Base-by-base conservation (phyloP, 2,113 vertebrate genomes). In the Percopsis transmontana region DNA sequence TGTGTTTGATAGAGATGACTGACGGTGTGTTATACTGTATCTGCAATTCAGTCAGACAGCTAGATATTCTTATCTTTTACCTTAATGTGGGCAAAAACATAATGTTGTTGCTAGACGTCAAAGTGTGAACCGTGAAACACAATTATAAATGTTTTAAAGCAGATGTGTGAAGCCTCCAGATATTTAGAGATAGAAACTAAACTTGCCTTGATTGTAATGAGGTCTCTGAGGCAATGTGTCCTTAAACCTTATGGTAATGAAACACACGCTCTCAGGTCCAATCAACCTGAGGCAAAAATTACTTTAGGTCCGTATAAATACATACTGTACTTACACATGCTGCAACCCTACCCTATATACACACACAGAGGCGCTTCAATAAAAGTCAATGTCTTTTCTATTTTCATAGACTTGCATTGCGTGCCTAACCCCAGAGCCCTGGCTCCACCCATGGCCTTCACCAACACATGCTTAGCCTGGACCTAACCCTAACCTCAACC, bases 231-330 rank as follows among this genome's bases (percentile, higher is more conserved):
- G 81, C 69, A 63, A 62, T 52, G 57, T 44, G 48, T 41, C 76
- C 79, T 75, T 82, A 68, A 68, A 74, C 63, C 63, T 62, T 79
- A 85, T 77, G 68, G 15, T 68, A 73, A 79, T 75, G 45, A 23
- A 75, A 81, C 75, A 72, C 70, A 79, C 66, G 59, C 57, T 44
- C 69, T 84, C 72, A 72, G 58, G 54, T 76, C 55, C 58, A 80
- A 81, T 87, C 78, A 79, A 62, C 62, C 58, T 77, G 72, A 85
- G 18, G 18, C 18, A 52, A n/a, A 20, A 47, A 47, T 16, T 47
- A 47, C n/a, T 15, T 16, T 13, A 47, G 2, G 45, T 15, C 0
- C 14, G 9, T 20, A 3, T 19, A 3, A 21, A 55, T 16, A 40
- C 27, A 57, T 9, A 19, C 55, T 33, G 12, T 10, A 58, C 56